Conservation (phyloP, 2,113 vertebrate genomes). For the Callocephalon fimbriatum region DNA sequence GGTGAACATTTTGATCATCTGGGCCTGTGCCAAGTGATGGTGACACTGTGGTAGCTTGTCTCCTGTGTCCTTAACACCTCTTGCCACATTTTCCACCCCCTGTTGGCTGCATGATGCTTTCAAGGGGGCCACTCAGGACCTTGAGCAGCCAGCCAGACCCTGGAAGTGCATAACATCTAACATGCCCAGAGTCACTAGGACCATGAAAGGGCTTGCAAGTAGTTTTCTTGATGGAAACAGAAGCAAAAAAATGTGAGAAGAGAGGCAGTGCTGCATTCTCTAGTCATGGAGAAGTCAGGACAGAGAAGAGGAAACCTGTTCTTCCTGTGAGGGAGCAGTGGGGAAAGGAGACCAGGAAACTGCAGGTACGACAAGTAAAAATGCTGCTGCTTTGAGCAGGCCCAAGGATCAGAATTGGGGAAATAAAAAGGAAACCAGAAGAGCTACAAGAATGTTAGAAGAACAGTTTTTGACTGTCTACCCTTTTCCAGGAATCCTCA, state of each 20-base stretch:
- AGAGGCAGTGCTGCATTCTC: background rate
- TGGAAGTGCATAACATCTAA: rapidly evolving
- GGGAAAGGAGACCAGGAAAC: background rate
- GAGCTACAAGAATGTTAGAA: rapidly evolving
- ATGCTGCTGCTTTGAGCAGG: background rate
- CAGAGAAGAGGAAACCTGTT: background rate
- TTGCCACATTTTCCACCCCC: background rate
- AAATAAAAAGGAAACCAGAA: background rate
- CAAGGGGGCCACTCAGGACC: background rate
- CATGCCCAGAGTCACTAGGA: background rate
- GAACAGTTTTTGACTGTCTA: background rate
- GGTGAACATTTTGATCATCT: background rate
- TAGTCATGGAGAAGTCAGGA: background rate
- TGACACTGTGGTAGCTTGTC: background rate
- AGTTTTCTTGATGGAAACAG: background rate
- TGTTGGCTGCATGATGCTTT: background rate
- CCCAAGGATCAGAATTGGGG: rapidly evolving
- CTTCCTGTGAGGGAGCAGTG: background rate
- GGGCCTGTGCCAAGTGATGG: background rate
- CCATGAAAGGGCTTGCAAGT: background rate
- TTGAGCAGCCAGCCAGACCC: background rate
- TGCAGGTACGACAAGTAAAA: background rate
- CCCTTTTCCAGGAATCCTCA: background rate
- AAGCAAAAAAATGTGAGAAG: background rate
- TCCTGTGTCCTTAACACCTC: background rate